Evolutionary conservation across 1,140 invertebrate species (phyloP), one percentile per base, ranked within the genome.

Genomic region (Caerostris extrusa): DNA sequence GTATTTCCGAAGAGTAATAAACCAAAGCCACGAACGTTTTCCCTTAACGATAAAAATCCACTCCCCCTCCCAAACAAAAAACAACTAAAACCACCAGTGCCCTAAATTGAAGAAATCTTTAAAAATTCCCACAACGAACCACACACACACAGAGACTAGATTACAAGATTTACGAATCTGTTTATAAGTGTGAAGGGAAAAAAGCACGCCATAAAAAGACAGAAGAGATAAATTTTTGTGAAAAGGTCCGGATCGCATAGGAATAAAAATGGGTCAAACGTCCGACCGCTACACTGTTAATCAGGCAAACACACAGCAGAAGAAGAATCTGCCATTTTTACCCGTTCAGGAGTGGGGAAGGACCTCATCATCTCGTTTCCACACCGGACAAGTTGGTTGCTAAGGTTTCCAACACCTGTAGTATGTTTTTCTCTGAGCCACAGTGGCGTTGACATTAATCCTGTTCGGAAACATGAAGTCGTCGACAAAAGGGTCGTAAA

Each of bases 201-300:
- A 8, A 34, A 8, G 69, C n/a, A 71, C 69, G 69, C 50, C 69
- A 71, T 34, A 50, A 34, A 71, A 71, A 71, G 19, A 6, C 3
- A 71, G 7, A 50, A 34, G 7, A 71, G 69, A 71, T 71, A 71
- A 71, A 34, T 34, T 34, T 71, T 34, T 71, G 19, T 71, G 69
- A 50, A 71, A 50, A 71, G 69, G 34, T 50, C 19, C 69, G 50
- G 19, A 19, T 34, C 69, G 34, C 34, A 34, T 34, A 34, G 34
- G 34, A 19, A 50, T 71, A 71, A 34, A 71, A 71, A 71, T 71
- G 69, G 69, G 69, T 71, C 69, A 71, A 10, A 71, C 69, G 69
- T 71, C 69, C 19, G 19, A 34, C 69, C 69, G 69, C 69, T 71
- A 71, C 69, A 71, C 19, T 50, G 69, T 19, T 71, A 71, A 71